These are phyloP conservation scores for Eurypyga helias DNA, from an alignment of 2,113 vertebrate species.

Conservation along the genomic window DNA sequence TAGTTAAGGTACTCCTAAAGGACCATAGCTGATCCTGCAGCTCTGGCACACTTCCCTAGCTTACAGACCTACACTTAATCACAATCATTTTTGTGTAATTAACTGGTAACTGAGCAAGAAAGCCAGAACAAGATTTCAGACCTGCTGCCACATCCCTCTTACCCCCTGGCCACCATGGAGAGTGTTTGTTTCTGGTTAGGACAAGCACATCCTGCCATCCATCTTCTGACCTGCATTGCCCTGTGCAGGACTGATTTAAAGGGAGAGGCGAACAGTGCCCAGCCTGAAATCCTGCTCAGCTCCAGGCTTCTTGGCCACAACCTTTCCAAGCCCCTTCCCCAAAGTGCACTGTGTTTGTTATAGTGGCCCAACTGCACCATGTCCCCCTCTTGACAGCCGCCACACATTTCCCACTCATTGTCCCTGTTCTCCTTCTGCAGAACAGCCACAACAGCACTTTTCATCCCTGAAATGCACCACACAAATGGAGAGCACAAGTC, in stretches of 20 bases:
- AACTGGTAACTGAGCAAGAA: background rate
- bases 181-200: background rate
- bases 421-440: constrained; percentile 21
- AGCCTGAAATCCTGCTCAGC: background rate
- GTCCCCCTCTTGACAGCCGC: background rate
- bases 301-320: background rate
- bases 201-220: background rate
- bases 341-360: background rate
- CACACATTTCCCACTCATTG: background rate
- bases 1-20: background rate
- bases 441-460: constrained; percentile 60
- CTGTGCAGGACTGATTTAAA: background rate
- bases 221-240: background rate
- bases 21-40: background rate
- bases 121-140: background rate
- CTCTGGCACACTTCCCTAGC: background rate
- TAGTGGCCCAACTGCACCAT: background rate
- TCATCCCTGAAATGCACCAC: constrained; percentile 40
- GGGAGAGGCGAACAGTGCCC: background rate
- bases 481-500: constrained; percentile 53
- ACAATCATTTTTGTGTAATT: background rate
- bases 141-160: background rate
- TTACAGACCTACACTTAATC: background rate
- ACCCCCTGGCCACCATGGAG: background rate
- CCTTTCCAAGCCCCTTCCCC: background rate